A percentile compares a stretch with the other conserved stretches of the same genome.
Conservation (phyloP, 2,888 invertebrate species). For the Scaeva pyrastri region DNA sequence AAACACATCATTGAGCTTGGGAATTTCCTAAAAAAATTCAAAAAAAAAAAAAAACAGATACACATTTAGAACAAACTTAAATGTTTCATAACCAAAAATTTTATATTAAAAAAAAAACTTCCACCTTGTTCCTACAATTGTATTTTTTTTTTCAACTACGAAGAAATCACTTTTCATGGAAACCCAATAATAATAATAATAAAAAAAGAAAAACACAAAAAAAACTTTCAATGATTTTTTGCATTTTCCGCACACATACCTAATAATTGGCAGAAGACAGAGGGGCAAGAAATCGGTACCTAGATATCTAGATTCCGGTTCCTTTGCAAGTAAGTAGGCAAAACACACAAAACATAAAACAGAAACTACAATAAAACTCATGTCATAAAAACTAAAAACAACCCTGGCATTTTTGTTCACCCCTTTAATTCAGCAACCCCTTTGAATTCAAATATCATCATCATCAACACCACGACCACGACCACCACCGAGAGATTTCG, state of each 20-base stretch:
- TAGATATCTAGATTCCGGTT: not conserved
- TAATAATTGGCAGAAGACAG: too few species aligned
- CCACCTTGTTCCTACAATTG: constrained; percentile 7
- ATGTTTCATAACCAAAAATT: constrained; percentile 14
- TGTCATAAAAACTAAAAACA: constrained; percentile 27
- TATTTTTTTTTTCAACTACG: not conserved
- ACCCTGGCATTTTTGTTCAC: constrained; percentile 40
- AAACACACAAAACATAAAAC: constrained; percentile 39
- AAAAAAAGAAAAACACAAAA: not conserved
- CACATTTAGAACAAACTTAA: constrained; percentile 11
- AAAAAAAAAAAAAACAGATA: constrained; percentile 14
- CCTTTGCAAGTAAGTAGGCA: not conserved
- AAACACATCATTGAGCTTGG: constrained; percentile 29
- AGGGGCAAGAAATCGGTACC: not conserved
- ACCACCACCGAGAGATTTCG: too few species aligned
- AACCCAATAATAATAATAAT: constrained; percentile 36
- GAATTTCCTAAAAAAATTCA: constrained; percentile 25
- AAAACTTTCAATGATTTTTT: constrained; percentile 14
- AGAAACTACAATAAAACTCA: constrained; percentile 27
- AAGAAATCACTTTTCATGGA: constrained; percentile 45
- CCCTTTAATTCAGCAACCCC: constrained; percentile 33
- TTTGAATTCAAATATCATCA: constrained; percentile 22
- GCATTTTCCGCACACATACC: constrained; percentile 39
- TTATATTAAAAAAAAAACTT: not conserved
- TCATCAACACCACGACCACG: too few species aligned